Conservation (phyloP, 2,888 invertebrate species). For the Pristionchus mayeri region DNA sequence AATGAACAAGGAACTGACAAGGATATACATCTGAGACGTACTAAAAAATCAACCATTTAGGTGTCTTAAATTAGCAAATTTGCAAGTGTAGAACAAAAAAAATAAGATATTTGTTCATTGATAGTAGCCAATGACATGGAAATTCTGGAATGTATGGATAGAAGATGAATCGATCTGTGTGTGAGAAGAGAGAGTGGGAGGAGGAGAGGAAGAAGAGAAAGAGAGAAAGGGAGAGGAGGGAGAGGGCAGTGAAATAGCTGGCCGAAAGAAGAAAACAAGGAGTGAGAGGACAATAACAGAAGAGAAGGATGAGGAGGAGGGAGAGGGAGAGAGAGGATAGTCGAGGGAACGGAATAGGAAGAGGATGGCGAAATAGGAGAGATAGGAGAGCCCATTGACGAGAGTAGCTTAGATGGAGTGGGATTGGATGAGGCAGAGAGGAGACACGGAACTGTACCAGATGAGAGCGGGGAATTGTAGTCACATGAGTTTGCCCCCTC, state of each 20-base stretch:
- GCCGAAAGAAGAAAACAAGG: slow-evolving; percentile 30
- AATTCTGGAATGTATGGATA: background rate
- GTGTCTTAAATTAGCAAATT: background rate
- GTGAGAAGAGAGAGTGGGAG: background rate
- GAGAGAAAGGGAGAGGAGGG: background rate
- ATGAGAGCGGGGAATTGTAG: background rate
- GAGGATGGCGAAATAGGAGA: background rate
- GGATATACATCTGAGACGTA: background rate
- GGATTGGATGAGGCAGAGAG: slow-evolving; percentile 20
- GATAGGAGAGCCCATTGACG: background rate
- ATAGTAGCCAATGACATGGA: background rate
- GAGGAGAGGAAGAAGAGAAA: background rate
- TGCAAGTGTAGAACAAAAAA: background rate
- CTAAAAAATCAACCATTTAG: background rate
- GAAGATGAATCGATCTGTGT: slow-evolving; percentile 21
- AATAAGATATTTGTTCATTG: background rate
- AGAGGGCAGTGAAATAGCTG: slow-evolving; percentile 3
- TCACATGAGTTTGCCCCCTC: slow-evolving; percentile 1
- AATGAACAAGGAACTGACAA: background rate
- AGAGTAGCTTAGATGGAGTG: background rate
- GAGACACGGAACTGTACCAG: background rate
- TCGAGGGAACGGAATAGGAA: background rate
- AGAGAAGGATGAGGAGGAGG: background rate
- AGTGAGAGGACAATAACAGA: slow-evolving; percentile 28
- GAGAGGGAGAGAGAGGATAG: background rate